Evolutionary conservation across 2,888 invertebrate species (phyloP), one percentile per base, ranked within the genome.

Genomic region (Sarcophaga variegata): DNA sequence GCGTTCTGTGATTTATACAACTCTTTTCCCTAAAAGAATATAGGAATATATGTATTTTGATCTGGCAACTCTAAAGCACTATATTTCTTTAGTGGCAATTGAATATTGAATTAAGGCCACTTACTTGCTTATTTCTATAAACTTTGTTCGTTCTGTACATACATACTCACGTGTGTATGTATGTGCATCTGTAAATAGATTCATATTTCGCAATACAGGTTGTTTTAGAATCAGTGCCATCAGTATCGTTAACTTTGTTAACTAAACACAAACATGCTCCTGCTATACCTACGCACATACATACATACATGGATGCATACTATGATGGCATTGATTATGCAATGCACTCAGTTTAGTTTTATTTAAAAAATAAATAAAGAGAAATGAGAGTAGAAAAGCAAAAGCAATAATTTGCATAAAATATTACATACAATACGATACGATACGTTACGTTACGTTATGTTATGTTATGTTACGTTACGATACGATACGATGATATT

Each of bases 91-190:
- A 27, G 22, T 69, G 62, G 67, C 47, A 72, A 66, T 37, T 72
- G 66, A 74, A 78, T 4, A 83, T 72, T 83, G 67, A 49, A 83
- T 83, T 67, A 74, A 66, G 37, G 14, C n/a, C 72, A 78, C 67
- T 83, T 72, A 27, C 60, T 49, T 4, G 49, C 4, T 74, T 17
- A 49, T 60, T 63, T 79, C 22, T 54, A 25, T 70, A 49, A 37
- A 67, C 17, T 66, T 54, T 54, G 17, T 54, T 54, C 6, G 25
- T 60, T 62, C 62, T 22, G 6, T 62, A 22, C 17, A 62, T 62
- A 62, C 6, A 14, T 54, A 54, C 17, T 14, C 2, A 17, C 17
- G 17, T 5, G 12, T 54, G 17, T 54, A 22, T 1, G 54, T 17
- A 2, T 54, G 17, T 54, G 17, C 54, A 12, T 5, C 12, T 54